Base-by-base conservation (phyloP, 2,888 invertebrate species). In the Operophtera brumata region DNA sequence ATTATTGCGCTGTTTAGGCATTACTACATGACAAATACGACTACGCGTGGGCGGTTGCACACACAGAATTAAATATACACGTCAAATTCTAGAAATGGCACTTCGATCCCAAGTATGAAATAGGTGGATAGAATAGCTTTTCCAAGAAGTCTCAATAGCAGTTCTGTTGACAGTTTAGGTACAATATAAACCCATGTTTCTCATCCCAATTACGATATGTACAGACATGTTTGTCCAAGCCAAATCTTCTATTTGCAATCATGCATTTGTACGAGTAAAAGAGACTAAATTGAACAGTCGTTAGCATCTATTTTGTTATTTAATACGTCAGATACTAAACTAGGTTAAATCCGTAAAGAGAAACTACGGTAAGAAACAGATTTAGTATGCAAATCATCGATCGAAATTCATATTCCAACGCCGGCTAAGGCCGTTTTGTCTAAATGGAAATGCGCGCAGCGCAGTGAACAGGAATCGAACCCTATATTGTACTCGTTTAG, bases 71-170 rank as follows among this genome's bases (percentile, higher is more conserved):
- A 57, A 52, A 20, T 3, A 20, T 14, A 54, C 44, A 57, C 49
- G 49, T 58, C 51, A 48, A 57, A 47, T 77, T 75, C 68, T 70
- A 75, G 73, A 73, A 81, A 85, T 85, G 85, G 84, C 85, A 85
- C 84, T 78, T 75, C 52, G 71, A 77, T 75, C 75, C 75, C 71
- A 75, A 65, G 77, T 66, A 28, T 70, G 71, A 64, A 41, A 67
- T 57, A 69, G 48, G 37, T 41, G 42, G 47, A 61, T 59, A 64
- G 56, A 60, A 61, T 43, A 62, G 63, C 59, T 47, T 54, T 59
- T 50, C 43, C 61, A 63, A 70, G 52, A 62, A 71, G 69, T 72
- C 62, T 70, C 66, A 67, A 64, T 61, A 70, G 59, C 55, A 57
- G 47, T 54, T 63, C 62, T 57, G 67, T 60, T 62, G 60, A 59